Conservation (phyloP, 2,113 vertebrate genomes). For the Gallinago undulata region DNA sequence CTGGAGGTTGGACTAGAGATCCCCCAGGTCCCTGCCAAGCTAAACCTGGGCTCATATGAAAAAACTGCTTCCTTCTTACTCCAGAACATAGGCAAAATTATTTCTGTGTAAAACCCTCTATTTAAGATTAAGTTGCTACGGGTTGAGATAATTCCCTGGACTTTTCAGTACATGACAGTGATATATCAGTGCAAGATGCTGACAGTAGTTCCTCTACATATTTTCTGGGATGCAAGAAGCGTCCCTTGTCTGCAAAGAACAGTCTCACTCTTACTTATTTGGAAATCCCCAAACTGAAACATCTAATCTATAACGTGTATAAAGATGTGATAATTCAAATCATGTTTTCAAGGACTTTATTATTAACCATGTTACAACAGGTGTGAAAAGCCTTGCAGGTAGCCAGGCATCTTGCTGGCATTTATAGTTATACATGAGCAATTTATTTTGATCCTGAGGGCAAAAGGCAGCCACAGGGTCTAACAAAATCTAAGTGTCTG, state of each 20-base stretch:
- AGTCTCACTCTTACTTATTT: neutral
- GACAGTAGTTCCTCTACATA: neutral
- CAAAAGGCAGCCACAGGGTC: neutral
- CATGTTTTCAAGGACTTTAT: neutral
- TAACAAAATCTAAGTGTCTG: neutral
- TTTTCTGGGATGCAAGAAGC: neutral
- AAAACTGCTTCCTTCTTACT: neutral
- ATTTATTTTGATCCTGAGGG: neutral
- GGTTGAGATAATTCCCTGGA: neutral
- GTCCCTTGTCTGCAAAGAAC: neutral
- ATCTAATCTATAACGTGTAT: neutral
- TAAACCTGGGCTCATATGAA: neutral
- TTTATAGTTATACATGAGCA: slow-evolving; percentile 4
- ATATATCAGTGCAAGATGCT: neutral
- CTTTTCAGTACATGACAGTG: neutral
- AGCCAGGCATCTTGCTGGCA: neutral
- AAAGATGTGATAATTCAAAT: neutral
- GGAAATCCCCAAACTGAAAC: neutral
- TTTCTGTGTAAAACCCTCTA: neutral
- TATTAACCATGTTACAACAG: neutral
- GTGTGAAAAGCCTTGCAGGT: neutral
- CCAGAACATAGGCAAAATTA: neutral
- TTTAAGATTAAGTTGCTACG: neutral
- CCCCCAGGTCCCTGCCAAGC: neutral
- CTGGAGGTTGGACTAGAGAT: neutral